phyloP scores from a whole-genome alignment of 2,888 invertebrate species.

The Molanna angustata region DNA sequence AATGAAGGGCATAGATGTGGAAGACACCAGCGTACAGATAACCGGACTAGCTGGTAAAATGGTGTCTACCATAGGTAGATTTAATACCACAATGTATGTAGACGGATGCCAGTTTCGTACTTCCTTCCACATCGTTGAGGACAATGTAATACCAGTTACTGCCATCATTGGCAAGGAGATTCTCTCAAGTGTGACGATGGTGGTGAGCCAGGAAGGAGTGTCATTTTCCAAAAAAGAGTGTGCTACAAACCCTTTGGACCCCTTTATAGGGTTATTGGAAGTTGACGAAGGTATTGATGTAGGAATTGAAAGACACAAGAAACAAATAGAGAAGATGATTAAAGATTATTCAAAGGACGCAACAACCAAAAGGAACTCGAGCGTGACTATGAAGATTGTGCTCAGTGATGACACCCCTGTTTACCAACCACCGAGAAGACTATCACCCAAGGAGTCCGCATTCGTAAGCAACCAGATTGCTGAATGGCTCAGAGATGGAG shows the following conservation, averaged over 20 bases:
- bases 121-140: conserved; percentile 1
- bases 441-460: conserved; percentile 33
- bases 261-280: background rate
- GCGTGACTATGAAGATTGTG: conserved; percentile 34
- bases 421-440: conserved; percentile 33
- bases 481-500: conserved; percentile 37
- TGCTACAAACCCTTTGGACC: background rate
- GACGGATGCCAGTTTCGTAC: background rate
- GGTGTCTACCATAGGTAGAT: conserved; percentile 2
- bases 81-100: background rate
- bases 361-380: background rate
- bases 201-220: background rate
- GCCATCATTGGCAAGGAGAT: background rate
- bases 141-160: background rate
- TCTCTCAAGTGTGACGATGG: background rate
- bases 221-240: background rate
- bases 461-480: conserved; percentile 36
- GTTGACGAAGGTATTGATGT: background rate
- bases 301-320: background rate
- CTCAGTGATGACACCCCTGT: conserved; percentile 37
- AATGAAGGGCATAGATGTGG: background rate
- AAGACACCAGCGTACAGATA: background rate
- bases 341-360: background rate
- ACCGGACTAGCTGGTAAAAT: background rate
- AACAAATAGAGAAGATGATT: background rate